Base-by-base conservation (phyloP, 2,888 invertebrate species). In the Dione vanillae region DNA sequence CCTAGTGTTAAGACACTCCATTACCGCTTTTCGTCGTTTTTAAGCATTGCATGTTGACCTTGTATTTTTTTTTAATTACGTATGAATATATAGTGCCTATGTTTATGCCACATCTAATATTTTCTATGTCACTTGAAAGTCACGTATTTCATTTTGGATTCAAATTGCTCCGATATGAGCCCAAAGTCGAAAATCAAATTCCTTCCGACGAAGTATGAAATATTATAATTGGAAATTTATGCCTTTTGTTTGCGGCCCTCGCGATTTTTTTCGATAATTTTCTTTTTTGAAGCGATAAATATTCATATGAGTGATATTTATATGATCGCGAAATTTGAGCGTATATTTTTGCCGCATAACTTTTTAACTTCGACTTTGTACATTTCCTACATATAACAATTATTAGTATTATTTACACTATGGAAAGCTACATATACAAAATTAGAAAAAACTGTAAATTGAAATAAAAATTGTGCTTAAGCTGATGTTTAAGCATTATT, bases 101-200 rank as follows among this genome's bases (percentile, higher is more conserved):
- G 27, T 12, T 65, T 11, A 45, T 45, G 62, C 14, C 62, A 52
- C 9, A n/a, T 69, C 56, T 41, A 56, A 49, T 43, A 61, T 20
- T 45, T 62, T 65, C 70, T 20, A 58, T 40, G 49, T 51, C 35
- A 45, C 66, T 52, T 49, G 20, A 45, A 65, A 72, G 71, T 72
- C 77, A 77, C 77, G 75, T 77, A 77, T 76, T 77, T 77, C 77
- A 77, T 77, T 74, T 72, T 69, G 61, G 65, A 77, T 77, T 77
- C 72, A 76, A 76, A 75, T 76, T 72, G 72, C 52, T 73, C 71
- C 68, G 67, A 73, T 75, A 68, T 73, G 68, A 71, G 73, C 67
- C 71, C 65, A 65, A 73, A 73, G 73, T 73, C 64, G 70, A 74
- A 76, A 76, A 76, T 76, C 75, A 73, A 76, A 76, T 76, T 73